Conservation (phyloP, 2,113 vertebrate genomes). For the Lanius ludovicianus region DNA sequence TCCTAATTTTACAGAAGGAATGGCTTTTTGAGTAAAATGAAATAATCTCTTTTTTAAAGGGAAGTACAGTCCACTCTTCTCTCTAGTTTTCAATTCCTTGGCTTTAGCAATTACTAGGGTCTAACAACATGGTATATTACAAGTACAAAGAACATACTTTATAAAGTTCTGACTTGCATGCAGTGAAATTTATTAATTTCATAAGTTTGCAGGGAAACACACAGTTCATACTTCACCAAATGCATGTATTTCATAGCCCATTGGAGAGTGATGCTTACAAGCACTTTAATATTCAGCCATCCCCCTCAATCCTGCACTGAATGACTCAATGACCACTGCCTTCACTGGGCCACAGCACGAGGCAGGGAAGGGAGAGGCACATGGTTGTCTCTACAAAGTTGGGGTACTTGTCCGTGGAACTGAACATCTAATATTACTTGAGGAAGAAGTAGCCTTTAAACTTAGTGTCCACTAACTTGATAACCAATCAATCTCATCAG, state of each 20-base stretch:
- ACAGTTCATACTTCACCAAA: neutral
- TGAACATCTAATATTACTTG: neutral
- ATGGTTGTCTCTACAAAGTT: neutral
- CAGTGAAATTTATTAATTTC: neutral
- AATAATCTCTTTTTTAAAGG: neutral
- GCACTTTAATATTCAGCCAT: neutral
- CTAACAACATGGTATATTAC: neutral
- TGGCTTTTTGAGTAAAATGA: neutral
- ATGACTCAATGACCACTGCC: neutral
- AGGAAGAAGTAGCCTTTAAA: neutral
- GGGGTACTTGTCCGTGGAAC: fast-evolving
- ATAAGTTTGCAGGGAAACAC: neutral
- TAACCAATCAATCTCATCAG: neutral
- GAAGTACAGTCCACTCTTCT: neutral
- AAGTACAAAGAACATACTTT: neutral
- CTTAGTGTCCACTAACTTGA: neutral
- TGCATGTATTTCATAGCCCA: neutral
- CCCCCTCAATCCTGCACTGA: neutral
- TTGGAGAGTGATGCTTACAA: neutral
- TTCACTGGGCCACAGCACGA: neutral
- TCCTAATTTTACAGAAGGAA: neutral
- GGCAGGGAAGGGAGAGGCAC: neutral
- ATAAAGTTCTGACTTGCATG: neutral
- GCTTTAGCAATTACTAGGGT: neutral
- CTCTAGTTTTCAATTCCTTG: neutral